Percentiles rank a stretch among this genome's conserved stretches.
These are phyloP conservation scores for Pseudolycoriella hygida DNA, from an alignment of 2,888 invertebrate species.

Conservation along the genomic window DNA sequence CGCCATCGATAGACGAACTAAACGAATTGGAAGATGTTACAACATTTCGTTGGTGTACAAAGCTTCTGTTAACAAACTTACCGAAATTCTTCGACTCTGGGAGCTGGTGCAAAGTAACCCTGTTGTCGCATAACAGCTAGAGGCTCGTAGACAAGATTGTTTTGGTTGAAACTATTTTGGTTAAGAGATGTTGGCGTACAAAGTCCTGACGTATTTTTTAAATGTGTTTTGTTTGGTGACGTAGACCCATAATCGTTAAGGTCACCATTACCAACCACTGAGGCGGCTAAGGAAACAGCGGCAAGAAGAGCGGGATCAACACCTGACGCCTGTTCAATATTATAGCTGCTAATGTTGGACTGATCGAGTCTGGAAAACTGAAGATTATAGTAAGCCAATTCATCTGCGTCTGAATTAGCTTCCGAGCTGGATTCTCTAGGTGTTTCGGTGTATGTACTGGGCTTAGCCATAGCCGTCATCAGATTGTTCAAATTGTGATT, in stretches of 20 bases:
- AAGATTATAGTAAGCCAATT: constrained; percentile 10
- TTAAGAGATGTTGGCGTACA: constrained; percentile 12
- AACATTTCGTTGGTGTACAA: neutral
- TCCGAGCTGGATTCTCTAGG: constrained; percentile 13
- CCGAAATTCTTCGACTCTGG: constrained; percentile 26
- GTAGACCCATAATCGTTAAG: neutral
- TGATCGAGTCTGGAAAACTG: constrained; percentile 12
- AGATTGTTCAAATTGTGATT: neutral
- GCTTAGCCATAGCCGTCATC: neutral
- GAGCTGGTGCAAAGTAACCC: constrained; percentile 20
- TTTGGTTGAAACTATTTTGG: constrained; percentile 8
- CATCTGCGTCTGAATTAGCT: constrained; percentile 12
- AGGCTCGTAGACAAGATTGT: constrained; percentile 13
- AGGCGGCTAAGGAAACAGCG: constrained; percentile 23
- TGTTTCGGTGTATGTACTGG: constrained; percentile 3
- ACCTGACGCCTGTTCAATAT: constrained; percentile 13
- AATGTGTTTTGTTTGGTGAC: constrained; percentile 17
- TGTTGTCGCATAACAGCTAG: constrained; percentile 14
- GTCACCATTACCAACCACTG: constrained; percentile 12
- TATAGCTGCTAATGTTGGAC: neutral
- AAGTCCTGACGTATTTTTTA: constrained; percentile 23
- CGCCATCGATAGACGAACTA: constrained; percentile 25
- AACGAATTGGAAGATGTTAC: neutral
- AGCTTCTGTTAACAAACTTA: constrained; percentile 14
- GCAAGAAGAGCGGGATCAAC: constrained; percentile 28